phyloP scores from a whole-genome alignment of 2,888 invertebrate genomes.

The Yponomeuta evonymella region DNA sequence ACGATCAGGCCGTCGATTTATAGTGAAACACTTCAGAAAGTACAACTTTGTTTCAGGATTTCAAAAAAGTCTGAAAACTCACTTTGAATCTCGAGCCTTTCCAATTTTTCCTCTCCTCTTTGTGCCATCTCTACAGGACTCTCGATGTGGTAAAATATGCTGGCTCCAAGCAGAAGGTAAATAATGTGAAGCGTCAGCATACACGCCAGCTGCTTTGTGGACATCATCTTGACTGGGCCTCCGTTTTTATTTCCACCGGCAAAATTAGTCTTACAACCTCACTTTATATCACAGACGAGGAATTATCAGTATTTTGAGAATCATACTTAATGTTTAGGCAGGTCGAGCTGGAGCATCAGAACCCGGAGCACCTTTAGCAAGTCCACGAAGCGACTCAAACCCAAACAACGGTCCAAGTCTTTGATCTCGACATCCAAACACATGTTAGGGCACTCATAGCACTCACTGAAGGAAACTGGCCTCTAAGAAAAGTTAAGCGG shows the following conservation, averaged over 20 bases:
- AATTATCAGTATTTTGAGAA: neutral
- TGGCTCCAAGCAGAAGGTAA: slow-evolving; percentile 88
- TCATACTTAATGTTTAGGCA: slow-evolving; percentile 24
- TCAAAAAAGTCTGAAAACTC: slow-evolving; percentile 37
- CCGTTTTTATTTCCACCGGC: slow-evolving; percentile 17
- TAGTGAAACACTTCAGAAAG: neutral
- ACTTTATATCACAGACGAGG: neutral
- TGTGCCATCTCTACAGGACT: slow-evolving; percentile 80
- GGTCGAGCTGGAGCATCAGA: slow-evolving; percentile 34
- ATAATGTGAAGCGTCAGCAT: slow-evolving; percentile 84
- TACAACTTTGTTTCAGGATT: neutral
- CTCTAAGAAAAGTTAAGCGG: slow-evolving; percentile 13
- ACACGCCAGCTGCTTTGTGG: slow-evolving; percentile 86
- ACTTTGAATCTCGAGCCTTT: slow-evolving; percentile 83
- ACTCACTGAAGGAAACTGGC: slow-evolving; percentile 5
- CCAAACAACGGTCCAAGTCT: slow-evolving; percentile 4
- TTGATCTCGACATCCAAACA: slow-evolving; percentile 24
- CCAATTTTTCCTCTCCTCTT: slow-evolving; percentile 74
- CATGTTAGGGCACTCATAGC: slow-evolving; percentile 40
- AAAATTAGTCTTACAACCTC: neutral
- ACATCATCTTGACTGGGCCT: slow-evolving; percentile 79
- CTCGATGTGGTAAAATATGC: slow-evolving; percentile 89
- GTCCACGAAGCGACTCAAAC: slow-evolving; percentile 35
- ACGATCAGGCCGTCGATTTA: neutral
- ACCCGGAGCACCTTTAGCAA: slow-evolving; percentile 36